Evolutionary conservation across 2,113 vertebrate genomes (phyloP), one percentile per base, ranked within the genome.

Genomic region (Dissostichus mawsoni): DNA sequence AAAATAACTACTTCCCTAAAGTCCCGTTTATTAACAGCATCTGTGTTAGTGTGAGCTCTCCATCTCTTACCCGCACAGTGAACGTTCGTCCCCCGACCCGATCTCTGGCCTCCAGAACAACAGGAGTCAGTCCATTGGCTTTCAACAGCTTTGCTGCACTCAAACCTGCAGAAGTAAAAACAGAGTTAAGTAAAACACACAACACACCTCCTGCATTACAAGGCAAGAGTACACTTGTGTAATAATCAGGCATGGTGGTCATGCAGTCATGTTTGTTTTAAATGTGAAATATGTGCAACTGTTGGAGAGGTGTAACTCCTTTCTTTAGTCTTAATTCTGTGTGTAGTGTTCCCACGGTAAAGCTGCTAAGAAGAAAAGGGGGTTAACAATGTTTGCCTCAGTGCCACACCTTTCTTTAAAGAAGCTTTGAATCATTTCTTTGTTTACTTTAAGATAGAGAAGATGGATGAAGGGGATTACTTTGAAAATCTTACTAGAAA

Each of bases 51-150:
- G 25, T n/a, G 3, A 10, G 0, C 18, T 20, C n/a, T 66, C 20
- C 33, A 17, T 56, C 18, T 80, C 93, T 96, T 94, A 99, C 98
- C 95, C 89, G 95, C 29, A 94, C 67, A 0, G 98, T 99, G 82
- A 95, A 99, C 76, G 97, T 99, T 81, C 98, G 96, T 77, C 98
- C 98, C 69, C 98, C 98, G 59, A 99, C 97, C 4, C 98, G 96
- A 75, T 98, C 93, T 71, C 95, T 95, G 71, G 98, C 98, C 94
- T 99, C 98, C 92, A 99, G 86, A 69, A 99, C 87, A 1, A 98
- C 92, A 13, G 98, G 96, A 48, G 86, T 96, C 84, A 98, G 91
- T 45, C 97, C 98, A n/a, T 87, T 96, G 18, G 97, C 91, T 84
- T 95, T 94, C 74, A 99, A 86, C 52, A 98, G 90, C 85, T 99